phyloP scores from a whole-genome alignment of 2,113 vertebrate species.

The Eolophus roseicapilla region DNA sequence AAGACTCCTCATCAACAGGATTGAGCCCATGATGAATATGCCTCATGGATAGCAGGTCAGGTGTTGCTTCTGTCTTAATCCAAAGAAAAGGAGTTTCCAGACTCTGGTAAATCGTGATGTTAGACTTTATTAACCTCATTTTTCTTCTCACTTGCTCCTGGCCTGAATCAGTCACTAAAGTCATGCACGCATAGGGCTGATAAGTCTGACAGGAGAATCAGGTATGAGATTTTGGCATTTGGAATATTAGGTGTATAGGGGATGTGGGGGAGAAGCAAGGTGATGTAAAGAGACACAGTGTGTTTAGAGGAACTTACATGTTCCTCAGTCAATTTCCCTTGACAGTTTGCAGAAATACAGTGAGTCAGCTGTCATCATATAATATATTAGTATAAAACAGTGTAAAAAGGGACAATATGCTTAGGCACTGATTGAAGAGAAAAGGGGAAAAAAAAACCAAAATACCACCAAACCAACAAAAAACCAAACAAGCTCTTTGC shows the following conservation, averaged over 20 bases:
- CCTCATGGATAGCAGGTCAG: neutral
- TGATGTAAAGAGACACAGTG: constrained; percentile 6
- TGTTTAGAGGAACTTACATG: constrained; percentile 32
- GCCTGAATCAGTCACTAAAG: neutral
- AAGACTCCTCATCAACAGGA: neutral
- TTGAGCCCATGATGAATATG: fast-evolving
- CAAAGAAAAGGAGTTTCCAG: neutral
- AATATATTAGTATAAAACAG: constrained; percentile 63
- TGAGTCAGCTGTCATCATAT: constrained; percentile 68
- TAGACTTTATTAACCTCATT: neutral
- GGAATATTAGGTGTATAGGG: neutral
- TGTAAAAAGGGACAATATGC: constrained; percentile 65
- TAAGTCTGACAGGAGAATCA: neutral
- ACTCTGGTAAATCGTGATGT: neutral
- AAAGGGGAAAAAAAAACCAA: neutral
- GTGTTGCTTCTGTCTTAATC: neutral
- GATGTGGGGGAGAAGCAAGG: neutral
- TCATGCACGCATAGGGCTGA: neutral
- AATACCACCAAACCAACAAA: neutral
- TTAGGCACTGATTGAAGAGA: constrained; percentile 55
- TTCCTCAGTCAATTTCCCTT: constrained; percentile 41
- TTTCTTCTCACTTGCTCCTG: neutral
- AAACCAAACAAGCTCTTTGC: constrained; percentile 14
- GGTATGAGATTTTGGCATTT: neutral
- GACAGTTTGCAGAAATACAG: constrained; percentile 62